A percentile compares a stretch with the other conserved stretches of the same genome.
phyloP scores from a whole-genome alignment of 2,888 invertebrate genomes.

The Rhagonycha fulva region DNA sequence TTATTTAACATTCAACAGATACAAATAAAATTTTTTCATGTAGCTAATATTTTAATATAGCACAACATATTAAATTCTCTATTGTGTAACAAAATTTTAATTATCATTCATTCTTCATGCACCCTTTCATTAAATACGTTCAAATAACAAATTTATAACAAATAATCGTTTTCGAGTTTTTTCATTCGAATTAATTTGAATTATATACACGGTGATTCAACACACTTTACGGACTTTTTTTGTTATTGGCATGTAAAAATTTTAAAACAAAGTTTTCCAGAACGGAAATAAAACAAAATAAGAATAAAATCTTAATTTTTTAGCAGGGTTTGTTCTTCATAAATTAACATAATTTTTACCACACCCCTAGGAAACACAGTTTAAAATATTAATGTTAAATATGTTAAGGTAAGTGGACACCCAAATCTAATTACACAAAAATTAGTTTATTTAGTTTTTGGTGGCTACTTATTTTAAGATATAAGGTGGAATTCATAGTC shows the following conservation, averaged over 20 bases:
- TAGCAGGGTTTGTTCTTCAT: background rate
- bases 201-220: background rate
- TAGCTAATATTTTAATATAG: background rate
- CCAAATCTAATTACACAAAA: background rate
- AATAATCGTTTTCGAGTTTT: background rate
- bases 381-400: background rate
- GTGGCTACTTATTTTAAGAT: background rate
- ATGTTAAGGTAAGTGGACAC: background rate
- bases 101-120: background rate
- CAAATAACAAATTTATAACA: background rate
- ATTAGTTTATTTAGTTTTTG: background rate
- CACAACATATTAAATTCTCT: background rate
- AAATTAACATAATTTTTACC: background rate
- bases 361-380: background rate
- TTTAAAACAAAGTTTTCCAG: background rate
- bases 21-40: background rate
- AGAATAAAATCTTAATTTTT: background rate
- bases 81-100: background rate
- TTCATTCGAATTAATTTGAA: background rate
- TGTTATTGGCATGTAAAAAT: background rate
- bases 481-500: background rate
- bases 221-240: background rate
- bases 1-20: slow-evolving; percentile 1
- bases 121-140: background rate
- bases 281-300: background rate